These are phyloP conservation scores for Meriones psammophilus DNA, from an alignment of 2,797 vertebrate genomes.

Conservation along the genomic window DNA sequence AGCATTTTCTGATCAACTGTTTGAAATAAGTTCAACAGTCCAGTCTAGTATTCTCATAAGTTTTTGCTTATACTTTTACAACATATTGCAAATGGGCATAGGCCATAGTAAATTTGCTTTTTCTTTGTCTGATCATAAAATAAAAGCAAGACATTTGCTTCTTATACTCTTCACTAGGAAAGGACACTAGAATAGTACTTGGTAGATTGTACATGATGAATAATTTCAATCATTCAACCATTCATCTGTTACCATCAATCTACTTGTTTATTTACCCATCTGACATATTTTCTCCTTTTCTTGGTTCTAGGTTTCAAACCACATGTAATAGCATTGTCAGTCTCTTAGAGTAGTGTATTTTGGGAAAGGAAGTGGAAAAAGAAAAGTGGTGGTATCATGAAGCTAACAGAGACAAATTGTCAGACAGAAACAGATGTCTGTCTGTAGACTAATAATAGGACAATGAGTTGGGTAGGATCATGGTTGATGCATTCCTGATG, in stretches of 20 bases:
- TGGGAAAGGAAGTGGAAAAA: constrained; percentile 74
- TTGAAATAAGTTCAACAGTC: background rate
- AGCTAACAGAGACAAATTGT: constrained; percentile 67
- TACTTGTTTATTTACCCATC: background rate
- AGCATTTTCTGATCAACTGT: background rate
- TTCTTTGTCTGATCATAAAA: background rate
- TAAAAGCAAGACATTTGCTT: background rate
- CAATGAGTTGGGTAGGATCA: constrained; percentile 22
- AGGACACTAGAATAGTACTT: background rate
- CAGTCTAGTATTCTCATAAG: background rate
- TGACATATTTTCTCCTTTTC: constrained; percentile 11
- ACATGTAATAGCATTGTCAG: constrained; percentile 4
- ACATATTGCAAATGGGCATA: background rate
- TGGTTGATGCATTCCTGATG: constrained; percentile 8
- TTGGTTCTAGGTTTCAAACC: constrained; percentile 64
- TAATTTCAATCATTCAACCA: background rate
- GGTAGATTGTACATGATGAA: background rate
- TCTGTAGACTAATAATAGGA: constrained; percentile 75
- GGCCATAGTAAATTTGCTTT: background rate
- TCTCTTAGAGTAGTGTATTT: constrained; percentile 69
- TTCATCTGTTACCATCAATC: background rate
- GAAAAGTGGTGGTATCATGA: constrained; percentile 72
- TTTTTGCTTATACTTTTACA: background rate
- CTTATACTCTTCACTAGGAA: background rate
- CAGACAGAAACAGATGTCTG: constrained; percentile 77